Evolutionary conservation across 1,140 invertebrate genomes (phyloP).

Genomic region (Zaprionus taronus): DNA sequence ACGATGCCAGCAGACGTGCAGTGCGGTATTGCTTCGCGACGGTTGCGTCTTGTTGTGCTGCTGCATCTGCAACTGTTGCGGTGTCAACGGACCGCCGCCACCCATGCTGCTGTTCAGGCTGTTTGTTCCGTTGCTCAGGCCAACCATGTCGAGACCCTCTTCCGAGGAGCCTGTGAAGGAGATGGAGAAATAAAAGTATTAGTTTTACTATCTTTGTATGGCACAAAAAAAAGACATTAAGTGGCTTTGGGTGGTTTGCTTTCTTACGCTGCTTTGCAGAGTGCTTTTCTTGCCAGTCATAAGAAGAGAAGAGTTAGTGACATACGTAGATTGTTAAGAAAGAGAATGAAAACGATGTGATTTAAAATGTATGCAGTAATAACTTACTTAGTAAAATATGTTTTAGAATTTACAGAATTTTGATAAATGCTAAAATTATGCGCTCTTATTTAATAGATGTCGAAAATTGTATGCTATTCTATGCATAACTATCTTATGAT

Average conservation of each 20-base stretch:
- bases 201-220: not conserved
- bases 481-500: not conserved
- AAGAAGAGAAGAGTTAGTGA: conserved; percentile 15
- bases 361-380: not conserved
- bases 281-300: conserved; percentile 79
- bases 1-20: conserved; percentile 98
- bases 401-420: not conserved
- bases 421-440: not conserved
- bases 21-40: conserved; percentile 92
- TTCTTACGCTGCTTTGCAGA: conserved; percentile 71
- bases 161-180: conserved; percentile 88
- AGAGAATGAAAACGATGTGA: conserved; percentile 1
- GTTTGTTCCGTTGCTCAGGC: conserved; percentile 86
- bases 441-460: no score
- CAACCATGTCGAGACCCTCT: conserved; percentile 89
- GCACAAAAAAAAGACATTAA: not conserved
- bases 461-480: no score
- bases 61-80: conserved; percentile 71
- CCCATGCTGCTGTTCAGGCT: conserved; percentile 75
- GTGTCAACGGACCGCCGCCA: conserved; percentile 59
- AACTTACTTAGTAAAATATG: not conserved
- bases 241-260: conserved; percentile 3
- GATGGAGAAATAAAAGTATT: not conserved
- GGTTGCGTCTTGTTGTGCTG: conserved; percentile 80
- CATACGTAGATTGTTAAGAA: not conserved